Evolutionary conservation across 2,888 invertebrate species (phyloP).

Genomic region (Drosophila anomalipes): DNA sequence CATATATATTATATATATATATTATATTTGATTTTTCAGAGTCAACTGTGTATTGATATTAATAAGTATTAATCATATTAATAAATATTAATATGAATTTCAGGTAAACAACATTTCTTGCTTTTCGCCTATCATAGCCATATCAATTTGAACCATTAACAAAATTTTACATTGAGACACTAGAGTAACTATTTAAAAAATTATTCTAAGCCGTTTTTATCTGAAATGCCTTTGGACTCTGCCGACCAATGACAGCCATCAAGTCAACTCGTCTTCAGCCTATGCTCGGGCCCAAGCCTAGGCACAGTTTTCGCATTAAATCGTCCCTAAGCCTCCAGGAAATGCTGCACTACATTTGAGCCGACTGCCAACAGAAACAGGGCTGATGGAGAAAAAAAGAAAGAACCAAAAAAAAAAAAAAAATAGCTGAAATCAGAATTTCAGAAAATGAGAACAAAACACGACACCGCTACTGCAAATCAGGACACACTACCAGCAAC

Average conservation of each 20-base stretch:
- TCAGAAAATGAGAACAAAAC: slow-evolving; percentile 66
- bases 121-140: not conserved
- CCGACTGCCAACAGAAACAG: slow-evolving; percentile 17
- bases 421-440: slow-evolving; percentile 47
- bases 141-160: not conserved
- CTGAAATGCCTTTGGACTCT: slow-evolving; percentile 19
- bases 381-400: slow-evolving; percentile 11
- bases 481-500: slow-evolving; percentile 53
- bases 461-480: slow-evolving; percentile 65
- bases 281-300: slow-evolving; percentile 28
- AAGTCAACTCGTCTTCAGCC: slow-evolving; percentile 62
- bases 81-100: not conserved
- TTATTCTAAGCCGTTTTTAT: slow-evolving; percentile 5
- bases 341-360: slow-evolving; percentile 46
- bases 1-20: no score
- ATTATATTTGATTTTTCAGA: no score
- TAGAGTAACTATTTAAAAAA: slow-evolving; percentile 4
- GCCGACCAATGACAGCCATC: slow-evolving; percentile 54
- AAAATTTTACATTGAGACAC: not conserved
- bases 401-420: not conserved
- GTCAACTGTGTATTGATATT: no score
- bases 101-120: not conserved
- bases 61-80: not conserved
- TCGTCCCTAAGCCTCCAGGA: slow-evolving; percentile 65
- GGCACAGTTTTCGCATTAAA: slow-evolving; percentile 56